Conservation (phyloP, 2,888 invertebrate genomes). For the Gastracanthus pulcherrimus region DNA sequence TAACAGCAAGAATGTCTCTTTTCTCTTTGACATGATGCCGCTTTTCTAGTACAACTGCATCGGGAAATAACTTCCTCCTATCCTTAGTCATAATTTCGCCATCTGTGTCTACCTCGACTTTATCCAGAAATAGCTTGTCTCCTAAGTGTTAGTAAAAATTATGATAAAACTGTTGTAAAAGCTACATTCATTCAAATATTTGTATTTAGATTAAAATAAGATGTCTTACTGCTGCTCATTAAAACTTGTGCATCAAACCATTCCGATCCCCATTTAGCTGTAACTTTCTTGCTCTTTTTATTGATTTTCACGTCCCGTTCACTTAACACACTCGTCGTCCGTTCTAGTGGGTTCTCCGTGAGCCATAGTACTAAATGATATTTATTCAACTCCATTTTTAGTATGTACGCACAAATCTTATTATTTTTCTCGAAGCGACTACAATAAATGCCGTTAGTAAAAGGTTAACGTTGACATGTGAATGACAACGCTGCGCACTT, state of each 20-base stretch:
- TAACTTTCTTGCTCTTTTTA: neutral
- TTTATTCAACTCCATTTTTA: neutral
- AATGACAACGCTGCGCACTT: no score
- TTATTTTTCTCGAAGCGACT: neutral
- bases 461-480: neutral
- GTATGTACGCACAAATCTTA: neutral
- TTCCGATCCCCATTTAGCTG: neutral
- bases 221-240: neutral
- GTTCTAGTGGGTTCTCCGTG: neutral
- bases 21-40: neutral
- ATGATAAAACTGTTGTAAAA: neutral
- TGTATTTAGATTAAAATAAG: no score
- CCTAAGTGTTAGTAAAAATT: neutral
- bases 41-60: neutral
- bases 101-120: neutral
- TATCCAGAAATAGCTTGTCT: neutral
- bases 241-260: neutral
- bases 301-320: neutral
- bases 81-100: neutral
- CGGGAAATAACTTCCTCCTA: neutral
- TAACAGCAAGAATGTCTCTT: neutral
- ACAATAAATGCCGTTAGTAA: neutral
- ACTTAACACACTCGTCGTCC: neutral
- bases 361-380: constrained; percentile 9
- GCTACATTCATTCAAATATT: no score